These are phyloP conservation scores for Rhabdophis nuchalis DNA, from an alignment of 2,797 vertebrate species.

Conservation along the genomic window DNA sequence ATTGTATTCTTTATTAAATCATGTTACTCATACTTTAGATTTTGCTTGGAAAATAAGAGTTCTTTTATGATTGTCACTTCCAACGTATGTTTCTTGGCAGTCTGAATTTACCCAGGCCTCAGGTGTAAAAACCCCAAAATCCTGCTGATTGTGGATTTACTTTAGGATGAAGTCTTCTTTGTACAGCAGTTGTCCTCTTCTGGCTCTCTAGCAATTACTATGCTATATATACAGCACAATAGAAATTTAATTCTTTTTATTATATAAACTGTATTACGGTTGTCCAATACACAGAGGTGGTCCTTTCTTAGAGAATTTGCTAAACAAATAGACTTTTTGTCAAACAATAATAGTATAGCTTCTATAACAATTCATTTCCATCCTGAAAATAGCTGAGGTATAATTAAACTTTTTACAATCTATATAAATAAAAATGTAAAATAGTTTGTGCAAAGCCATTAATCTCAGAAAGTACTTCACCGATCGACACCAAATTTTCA, in stretches of 20 bases:
- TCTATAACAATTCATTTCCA: neutral
- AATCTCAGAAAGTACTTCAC: too few species aligned
- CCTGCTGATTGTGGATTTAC: neutral
- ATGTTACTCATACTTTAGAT: neutral
- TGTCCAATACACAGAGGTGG: neutral
- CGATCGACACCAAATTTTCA: too few species aligned
- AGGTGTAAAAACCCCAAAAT: neutral
- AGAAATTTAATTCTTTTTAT: neutral
- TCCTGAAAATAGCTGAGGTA: neutral
- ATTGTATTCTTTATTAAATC: neutral
- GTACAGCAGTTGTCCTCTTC: neutral
- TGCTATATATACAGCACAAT: neutral
- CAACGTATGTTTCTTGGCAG: neutral
- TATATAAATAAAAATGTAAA: too few species aligned
- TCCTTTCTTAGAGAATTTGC: conserved; percentile 8
- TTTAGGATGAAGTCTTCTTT: neutral
- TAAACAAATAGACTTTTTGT: neutral
- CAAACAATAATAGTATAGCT: conserved; percentile 15
- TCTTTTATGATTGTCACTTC: neutral
- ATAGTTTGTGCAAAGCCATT: too few species aligned
- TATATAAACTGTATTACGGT: neutral
- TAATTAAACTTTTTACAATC: neutral
- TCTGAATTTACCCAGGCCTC: neutral
- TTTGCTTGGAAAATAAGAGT: neutral
- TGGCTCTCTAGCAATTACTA: neutral